phyloP scores from a whole-genome alignment of 92 coral and sea anemone genomes.

The Plumapathes pennacea region DNA sequence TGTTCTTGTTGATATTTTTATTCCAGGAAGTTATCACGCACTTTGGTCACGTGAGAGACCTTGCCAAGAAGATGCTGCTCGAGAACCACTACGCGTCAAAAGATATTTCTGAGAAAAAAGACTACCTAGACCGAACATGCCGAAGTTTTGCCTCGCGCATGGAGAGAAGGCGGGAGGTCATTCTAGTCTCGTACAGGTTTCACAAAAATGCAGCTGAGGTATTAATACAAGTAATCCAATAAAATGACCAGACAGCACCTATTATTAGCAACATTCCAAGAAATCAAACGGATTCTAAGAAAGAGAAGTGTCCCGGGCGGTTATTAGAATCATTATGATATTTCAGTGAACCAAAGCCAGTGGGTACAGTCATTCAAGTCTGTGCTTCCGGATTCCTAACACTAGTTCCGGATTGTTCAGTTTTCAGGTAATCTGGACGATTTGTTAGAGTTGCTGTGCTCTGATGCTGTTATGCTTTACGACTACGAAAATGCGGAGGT shows the following conservation, averaged over 20 bases:
- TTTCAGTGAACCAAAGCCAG: no score
- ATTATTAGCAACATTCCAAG: no score
- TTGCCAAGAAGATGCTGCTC: slow-evolving; percentile 88
- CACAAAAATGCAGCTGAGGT: slow-evolving; percentile 82
- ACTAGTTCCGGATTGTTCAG: no score
- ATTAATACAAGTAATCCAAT: no score
- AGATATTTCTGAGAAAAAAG: slow-evolving; percentile 67
- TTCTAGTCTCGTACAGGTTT: slow-evolving; percentile 64
- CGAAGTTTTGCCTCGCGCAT: slow-evolving; percentile 93
- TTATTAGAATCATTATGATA: no score
- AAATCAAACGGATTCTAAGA: no score
- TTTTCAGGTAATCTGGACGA: slow-evolving; percentile 86
- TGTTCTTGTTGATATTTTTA: background rate
- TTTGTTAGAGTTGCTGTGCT: slow-evolving; percentile 79
- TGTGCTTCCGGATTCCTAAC: background rate
- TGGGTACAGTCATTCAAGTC: background rate
- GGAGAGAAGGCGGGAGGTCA: slow-evolving; percentile 85
- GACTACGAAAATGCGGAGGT: slow-evolving; percentile 78
- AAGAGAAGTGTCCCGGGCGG: no score
- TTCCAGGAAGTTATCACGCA: slow-evolving; percentile 74
- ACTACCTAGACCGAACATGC: slow-evolving; percentile 79
- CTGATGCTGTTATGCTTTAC: slow-evolving; percentile 79
- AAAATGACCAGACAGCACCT: no score
- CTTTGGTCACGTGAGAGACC: slow-evolving; percentile 80
- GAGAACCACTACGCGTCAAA: slow-evolving; percentile 84